phyloP scores from a whole-genome alignment of 2,888 invertebrate genomes.

The Caenorhabditis virilis region DNA sequence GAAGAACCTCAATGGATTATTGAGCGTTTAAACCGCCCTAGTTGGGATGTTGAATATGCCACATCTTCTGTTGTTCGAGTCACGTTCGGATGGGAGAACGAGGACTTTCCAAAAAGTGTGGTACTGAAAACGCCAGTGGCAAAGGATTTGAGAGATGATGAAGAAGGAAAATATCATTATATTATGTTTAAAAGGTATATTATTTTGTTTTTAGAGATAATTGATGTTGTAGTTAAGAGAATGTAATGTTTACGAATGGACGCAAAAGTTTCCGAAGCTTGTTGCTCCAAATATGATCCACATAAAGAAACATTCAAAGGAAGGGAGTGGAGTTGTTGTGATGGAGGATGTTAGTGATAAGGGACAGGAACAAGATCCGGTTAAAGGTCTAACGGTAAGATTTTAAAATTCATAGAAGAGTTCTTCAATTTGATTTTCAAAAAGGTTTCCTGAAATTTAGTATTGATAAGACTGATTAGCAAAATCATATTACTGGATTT shows the following conservation, averaged over 20 bases:
- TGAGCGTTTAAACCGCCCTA: slow-evolving; percentile 54
- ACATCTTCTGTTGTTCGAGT: slow-evolving; percentile 58
- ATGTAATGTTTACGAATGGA: slow-evolving; percentile 64
- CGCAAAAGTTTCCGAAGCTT: slow-evolving; percentile 54
- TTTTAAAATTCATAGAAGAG: too few species aligned
- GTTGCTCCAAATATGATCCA: slow-evolving; percentile 57
- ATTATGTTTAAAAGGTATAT: slow-evolving; percentile 57
- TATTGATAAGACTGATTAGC: too few species aligned
- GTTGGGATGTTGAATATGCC: slow-evolving; percentile 51
- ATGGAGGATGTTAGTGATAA: slow-evolving; percentile 63
- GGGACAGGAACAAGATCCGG: slow-evolving; percentile 47
- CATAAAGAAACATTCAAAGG: slow-evolving; percentile 55
- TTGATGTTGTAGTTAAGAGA: too few species aligned
- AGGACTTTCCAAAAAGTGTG: slow-evolving; percentile 56
- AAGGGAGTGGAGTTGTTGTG: slow-evolving; percentile 53
- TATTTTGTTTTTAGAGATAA: too few species aligned
- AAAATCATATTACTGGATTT: too few species aligned
- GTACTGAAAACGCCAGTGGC: slow-evolving; percentile 59
- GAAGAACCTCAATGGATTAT: slow-evolving; percentile 65
- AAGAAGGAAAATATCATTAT: slow-evolving; percentile 55
- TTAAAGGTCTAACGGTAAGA: slow-evolving; percentile 36
- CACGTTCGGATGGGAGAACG: slow-evolving; percentile 64
- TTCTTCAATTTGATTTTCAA: too few species aligned
- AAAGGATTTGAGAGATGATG: slow-evolving; percentile 46
- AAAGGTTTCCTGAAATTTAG: too few species aligned